Evolutionary conservation across 2,113 vertebrate genomes (phyloP), one percentile per base, ranked within the genome.

Genomic region (Thunnus maccoyii): DNA sequence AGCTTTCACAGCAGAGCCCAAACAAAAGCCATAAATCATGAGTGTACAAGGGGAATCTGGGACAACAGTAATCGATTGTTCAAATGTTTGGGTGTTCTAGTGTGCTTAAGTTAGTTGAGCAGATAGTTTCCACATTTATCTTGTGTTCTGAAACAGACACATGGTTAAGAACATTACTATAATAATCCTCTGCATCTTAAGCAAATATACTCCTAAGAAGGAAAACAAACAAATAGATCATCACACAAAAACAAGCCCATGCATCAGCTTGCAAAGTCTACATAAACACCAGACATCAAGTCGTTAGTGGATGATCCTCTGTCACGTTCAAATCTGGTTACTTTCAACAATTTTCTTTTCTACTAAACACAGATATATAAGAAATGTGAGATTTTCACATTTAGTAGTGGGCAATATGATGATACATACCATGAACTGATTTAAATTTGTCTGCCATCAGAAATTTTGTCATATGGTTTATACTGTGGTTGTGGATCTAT

Each of bases 1-100:
- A 52, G 66, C 55, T 82, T 86, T 84, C 41, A 81, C 72, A 60
- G 51, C 44, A 36, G 22, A 32, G 20, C 1, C 30, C n/a, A 80
- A 46, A 89, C 48, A 58, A 78, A 78, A 77, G 57, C 60, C 75
- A 87, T 52, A 80, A 83, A 87, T 88, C 78, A 88, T 0, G 4
- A 76, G 22, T 12, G 25, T 61, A 48, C 56, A 78, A 27, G 47
- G 47, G 41, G 71, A 52, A 17, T 32, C 27, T 36, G 60, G 36
- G 44, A 63, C 8, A 3, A 54, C 13, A 64, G 14, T 41, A 51
- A 81, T 72, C 9, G 46, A 74, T 63, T 25, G 58, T 65, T 69
- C 16, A 54, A 63, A 54, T 64, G 57, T 68, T 85, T 70, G 10
- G 41, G 36, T 41, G 36, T 41, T 41, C 25, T 58, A 32, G 2